These are phyloP conservation scores for Plestiodon gilberti DNA, from an alignment of 2,113 vertebrate genomes.

Conservation along the genomic window DNA sequence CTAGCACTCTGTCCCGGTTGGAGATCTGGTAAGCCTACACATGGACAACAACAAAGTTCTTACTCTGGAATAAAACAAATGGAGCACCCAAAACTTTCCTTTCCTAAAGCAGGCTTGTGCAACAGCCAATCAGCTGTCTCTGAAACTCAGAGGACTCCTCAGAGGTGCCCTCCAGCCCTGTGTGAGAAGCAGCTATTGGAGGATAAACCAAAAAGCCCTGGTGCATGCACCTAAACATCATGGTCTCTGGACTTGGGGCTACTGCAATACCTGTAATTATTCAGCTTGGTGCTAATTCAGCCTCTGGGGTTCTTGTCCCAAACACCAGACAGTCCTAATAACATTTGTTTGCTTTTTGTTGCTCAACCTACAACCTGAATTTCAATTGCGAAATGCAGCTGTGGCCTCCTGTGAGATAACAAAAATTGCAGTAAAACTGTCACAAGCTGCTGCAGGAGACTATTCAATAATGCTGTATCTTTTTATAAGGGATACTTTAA, in stretches of 20 bases:
- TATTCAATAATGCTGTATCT: conserved; percentile 30
- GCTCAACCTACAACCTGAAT: conserved; percentile 12
- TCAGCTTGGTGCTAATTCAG: not conserved
- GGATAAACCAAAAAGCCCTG: not conserved
- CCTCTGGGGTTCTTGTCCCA: not conserved
- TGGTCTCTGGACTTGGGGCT: not conserved
- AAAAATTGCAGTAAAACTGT: not conserved
- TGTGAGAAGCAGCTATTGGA: not conserved
- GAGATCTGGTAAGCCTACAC: no score
- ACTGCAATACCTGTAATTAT: not conserved
- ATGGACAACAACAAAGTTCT: not conserved
- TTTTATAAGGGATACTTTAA: conserved; percentile 38
- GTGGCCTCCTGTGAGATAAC: not conserved
- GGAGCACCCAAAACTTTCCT: not conserved
- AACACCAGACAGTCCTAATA: not conserved
- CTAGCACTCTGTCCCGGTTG: no score
- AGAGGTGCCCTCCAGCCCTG: not conserved
- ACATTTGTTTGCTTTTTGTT: not conserved
- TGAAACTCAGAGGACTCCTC: not conserved
- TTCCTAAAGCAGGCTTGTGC: not conserved
- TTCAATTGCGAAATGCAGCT: conserved; percentile 12
- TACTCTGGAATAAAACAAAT: not conserved
- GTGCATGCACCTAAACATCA: not conserved
- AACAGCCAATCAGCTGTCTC: not conserved
- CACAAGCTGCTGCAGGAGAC: conserved; percentile 41